Evolutionary conservation across 2,797 vertebrate genomes (phyloP).

Genomic region (Enteromius argenteus): DNA sequence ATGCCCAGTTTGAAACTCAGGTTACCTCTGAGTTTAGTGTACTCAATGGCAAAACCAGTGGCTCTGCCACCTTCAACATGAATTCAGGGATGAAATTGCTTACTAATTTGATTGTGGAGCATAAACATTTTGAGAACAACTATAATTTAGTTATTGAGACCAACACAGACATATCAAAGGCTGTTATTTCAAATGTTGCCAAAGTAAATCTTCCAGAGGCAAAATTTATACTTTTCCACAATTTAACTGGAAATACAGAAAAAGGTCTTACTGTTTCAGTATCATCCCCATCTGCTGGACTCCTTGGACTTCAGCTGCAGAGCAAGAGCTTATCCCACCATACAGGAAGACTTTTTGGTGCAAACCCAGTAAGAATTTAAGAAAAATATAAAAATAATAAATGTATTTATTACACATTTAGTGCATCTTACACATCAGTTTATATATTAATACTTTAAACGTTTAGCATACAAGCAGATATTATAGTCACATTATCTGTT

Average conservation of each 20-base stretch:
- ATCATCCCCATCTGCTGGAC: slow-evolving; percentile 82
- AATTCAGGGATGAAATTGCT: slow-evolving; percentile 82
- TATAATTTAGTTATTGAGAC: slow-evolving; percentile 84
- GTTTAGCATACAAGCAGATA: background rate
- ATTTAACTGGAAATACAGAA: slow-evolving; percentile 82
- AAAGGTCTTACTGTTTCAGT: slow-evolving; percentile 72
- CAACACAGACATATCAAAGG: slow-evolving; percentile 77
- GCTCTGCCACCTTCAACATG: slow-evolving; percentile 81
- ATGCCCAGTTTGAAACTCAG: slow-evolving; percentile 80
- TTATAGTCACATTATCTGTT: slow-evolving; percentile 29
- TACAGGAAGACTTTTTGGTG: slow-evolving; percentile 80
- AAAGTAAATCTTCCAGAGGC: slow-evolving; percentile 71
- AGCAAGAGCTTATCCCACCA: slow-evolving; percentile 66
- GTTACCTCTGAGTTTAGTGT: slow-evolving; percentile 82
- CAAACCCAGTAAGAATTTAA: slow-evolving; percentile 79
- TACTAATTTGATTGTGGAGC: slow-evolving; percentile 80
- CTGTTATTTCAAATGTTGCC: slow-evolving; percentile 79
- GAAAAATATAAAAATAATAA: background rate
- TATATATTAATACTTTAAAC: background rate
- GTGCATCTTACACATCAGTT: background rate
- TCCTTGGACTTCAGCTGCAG: slow-evolving; percentile 78
- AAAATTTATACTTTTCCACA: slow-evolving; percentile 82
- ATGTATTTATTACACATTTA: background rate
- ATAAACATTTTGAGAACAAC: slow-evolving; percentile 78
- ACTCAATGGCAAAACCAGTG: slow-evolving; percentile 84